Base-by-base conservation (phyloP, 1,140 invertebrate genomes). In the Diorhabda sublineata region DNA sequence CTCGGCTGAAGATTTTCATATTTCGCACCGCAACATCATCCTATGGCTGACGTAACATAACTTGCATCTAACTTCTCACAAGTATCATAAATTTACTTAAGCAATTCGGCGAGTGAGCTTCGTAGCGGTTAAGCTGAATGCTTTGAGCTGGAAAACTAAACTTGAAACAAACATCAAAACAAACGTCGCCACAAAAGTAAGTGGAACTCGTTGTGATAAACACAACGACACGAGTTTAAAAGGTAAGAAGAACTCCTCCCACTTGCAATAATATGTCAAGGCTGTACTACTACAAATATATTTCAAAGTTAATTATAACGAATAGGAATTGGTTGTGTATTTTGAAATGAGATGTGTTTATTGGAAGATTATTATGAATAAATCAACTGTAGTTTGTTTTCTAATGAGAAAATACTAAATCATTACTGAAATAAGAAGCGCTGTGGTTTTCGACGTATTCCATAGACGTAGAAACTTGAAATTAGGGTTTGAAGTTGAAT, bases 51-150 rank as follows among this genome's bases (percentile, higher is more conserved):
- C 47, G n/a, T 52, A 52, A 52, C 47, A 52, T 52, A 52, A 52
- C 47, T 52, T 52, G 47, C 47, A 52, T 52, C 47, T 52, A 52
- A 52, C 6, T 52, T 52, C 45, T 62, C 4, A 44, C n/a, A 62
- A 62, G 42, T 62, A 62, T 47, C 43, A 62, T 62, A 62, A 62
- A 62, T 62, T n/a, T 44, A 62, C 61, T 62, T 45, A n/a, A 43
- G 61, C 44, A 11, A 62, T 62, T 62, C 61, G 44, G 26, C 26
- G 26, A 26, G 26, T 26, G 26, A 26, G 26, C 26, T 26, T 26
- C 61, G n/a, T 52, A 26, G 61, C 44, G 61, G 61, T 62, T 62
- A 62, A 44, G 61, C 26, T 62, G 44, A 62, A 62, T 62, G 61
- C n/a, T 45, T 11, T 5, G 8, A 5, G 7, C 61, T 62, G 61